Percentiles rank a stretch among this genome's conserved stretches.
Evolutionary conservation across 2,113 vertebrate genomes (phyloP).

Genomic region (Bucco capensis): DNA sequence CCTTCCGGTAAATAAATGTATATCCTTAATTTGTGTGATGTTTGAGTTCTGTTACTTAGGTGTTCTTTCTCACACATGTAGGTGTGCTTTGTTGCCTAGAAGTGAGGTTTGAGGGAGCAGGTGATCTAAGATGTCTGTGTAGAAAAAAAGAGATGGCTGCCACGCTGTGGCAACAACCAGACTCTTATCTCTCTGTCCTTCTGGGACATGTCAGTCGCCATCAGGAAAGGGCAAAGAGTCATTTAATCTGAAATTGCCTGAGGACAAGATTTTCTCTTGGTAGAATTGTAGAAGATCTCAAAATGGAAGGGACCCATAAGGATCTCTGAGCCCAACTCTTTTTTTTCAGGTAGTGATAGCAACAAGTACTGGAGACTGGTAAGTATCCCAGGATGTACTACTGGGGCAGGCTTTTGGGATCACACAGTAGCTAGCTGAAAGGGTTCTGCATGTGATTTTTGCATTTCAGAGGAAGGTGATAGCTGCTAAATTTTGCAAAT

Average conservation of each 20-base stretch:
- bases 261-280: background rate
- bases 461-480: slow-evolving; percentile 26
- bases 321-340: background rate
- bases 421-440: background rate
- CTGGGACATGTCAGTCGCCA: background rate
- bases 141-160: background rate
- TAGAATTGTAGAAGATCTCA: background rate
- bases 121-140: background rate
- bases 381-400: background rate
- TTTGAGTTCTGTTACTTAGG: background rate
- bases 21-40: background rate
- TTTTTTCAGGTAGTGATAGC: background rate
- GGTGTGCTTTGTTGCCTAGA: background rate
- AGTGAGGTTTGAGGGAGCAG: background rate
- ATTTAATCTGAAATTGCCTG: background rate
- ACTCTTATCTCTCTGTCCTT: accelerated
- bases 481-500: slow-evolving; percentile 29
- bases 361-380: background rate
- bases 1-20: background rate
- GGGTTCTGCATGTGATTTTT: background rate
- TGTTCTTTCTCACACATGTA: background rate
- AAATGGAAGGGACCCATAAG: background rate
- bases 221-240: background rate
- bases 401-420: background rate
- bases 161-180: background rate